Evolutionary conservation across 2,113 vertebrate species (phyloP).

Genomic region (Epinephelus lanceolatus): DNA sequence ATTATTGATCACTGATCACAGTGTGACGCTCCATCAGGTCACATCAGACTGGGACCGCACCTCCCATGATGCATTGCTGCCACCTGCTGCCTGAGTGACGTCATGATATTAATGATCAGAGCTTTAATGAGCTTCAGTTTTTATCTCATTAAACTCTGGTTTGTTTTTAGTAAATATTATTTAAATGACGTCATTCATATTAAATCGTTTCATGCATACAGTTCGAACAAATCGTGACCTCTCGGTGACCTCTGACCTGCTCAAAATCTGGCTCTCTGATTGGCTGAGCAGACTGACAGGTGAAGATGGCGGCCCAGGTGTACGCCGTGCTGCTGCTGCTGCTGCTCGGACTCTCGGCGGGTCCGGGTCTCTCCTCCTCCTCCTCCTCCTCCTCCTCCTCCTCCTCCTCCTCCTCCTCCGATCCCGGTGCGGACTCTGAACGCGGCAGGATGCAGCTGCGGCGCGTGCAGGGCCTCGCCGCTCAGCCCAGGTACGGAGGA

Average conservation of each 20-base stretch:
- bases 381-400: neutral
- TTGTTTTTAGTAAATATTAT: too few species aligned
- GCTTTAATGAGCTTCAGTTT: neutral
- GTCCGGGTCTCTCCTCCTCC: neutral
- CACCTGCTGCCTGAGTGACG: neutral
- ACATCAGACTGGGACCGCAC: neutral
- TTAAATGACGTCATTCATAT: too few species aligned
- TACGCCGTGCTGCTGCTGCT: neutral
- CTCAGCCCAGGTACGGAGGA: slow-evolving; percentile 72
- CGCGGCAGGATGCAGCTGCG: slow-evolving; percentile 64
- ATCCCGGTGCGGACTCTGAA: slow-evolving; percentile 17
- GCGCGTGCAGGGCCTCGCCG: slow-evolving; percentile 69
- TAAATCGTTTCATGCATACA: too few species aligned
- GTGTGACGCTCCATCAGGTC: too few species aligned
- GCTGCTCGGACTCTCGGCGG: neutral
- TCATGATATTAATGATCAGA: neutral
- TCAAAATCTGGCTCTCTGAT: slow-evolving; percentile 36
- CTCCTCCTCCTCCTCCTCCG: neutral
- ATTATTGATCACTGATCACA: too few species aligned
- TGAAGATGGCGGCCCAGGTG: slow-evolving; percentile 40
- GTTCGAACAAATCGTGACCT: slow-evolving; percentile 15
- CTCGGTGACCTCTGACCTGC: slow-evolving; percentile 28
- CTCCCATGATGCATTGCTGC: slow-evolving; percentile 28
- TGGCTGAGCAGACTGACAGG: slow-evolving; percentile 30
- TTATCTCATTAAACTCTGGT: too few species aligned